A percentile compares a stretch with the other conserved stretches of the same genome.
Evolutionary conservation across 1,140 invertebrate species (phyloP).

Genomic region (Drosophila sechellia): DNA sequence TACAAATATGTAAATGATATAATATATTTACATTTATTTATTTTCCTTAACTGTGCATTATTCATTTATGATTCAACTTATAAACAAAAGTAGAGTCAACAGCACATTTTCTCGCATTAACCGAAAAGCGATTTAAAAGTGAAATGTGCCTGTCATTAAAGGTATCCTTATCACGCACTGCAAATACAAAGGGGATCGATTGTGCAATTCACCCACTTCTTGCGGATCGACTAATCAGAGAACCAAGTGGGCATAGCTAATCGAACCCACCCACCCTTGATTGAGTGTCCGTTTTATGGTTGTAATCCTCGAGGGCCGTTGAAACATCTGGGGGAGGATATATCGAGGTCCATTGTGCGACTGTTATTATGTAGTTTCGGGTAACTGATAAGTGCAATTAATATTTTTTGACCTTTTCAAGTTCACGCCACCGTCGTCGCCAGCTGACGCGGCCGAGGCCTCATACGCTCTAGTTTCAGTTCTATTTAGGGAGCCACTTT

Average conservation of each 20-base stretch:
- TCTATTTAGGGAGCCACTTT: conserved; percentile 49
- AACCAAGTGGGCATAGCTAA: conserved; percentile 78
- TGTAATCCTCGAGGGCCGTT: conserved; percentile 11
- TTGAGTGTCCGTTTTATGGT: conserved; percentile 5
- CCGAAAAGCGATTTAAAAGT: neutral
- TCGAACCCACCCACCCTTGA: conserved; percentile 52
- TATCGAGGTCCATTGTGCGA: conserved; percentile 7
- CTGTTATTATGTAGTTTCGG: conserved; percentile 16
- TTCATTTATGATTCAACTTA: too few relatives aligned
- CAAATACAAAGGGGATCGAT: neutral
- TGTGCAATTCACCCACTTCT: conserved; percentile 7
- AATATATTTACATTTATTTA: too few relatives aligned
- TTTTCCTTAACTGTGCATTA: too few relatives aligned
- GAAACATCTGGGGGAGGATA: conserved; percentile 13
- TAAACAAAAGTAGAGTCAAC: neutral
- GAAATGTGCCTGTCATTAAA: conserved; percentile 5
- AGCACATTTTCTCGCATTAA: neutral
- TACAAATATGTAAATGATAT: too few relatives aligned
- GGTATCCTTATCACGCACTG: neutral
- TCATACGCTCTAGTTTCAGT: neutral
- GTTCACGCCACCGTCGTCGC: conserved; percentile 47
- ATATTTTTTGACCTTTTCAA: conserved; percentile 75
- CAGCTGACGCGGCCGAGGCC: conserved; percentile 36
- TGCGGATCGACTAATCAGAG: conserved; percentile 61
- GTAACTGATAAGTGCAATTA: conserved; percentile 81